These are phyloP conservation scores for Plebejus argus DNA, from an alignment of 2,888 invertebrate species.

Conservation along the genomic window DNA sequence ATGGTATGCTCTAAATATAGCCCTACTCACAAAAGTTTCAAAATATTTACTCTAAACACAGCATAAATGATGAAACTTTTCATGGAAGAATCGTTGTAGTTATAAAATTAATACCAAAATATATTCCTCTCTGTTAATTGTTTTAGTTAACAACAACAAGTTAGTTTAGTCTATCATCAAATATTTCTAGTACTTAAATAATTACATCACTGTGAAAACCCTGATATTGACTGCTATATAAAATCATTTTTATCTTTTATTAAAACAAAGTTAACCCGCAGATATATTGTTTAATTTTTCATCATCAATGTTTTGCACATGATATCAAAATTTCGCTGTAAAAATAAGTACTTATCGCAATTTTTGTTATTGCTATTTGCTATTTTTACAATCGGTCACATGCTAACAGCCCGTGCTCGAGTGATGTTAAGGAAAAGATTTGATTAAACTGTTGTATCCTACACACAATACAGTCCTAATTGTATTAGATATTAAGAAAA, in stretches of 20 bases:
- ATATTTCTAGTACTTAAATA: not conserved
- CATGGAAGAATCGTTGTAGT: not conserved
- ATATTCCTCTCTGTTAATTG: not conserved
- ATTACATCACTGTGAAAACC: conserved; percentile 5
- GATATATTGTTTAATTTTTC: conserved; percentile 13
- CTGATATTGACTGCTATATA: not conserved
- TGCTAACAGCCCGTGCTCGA: not conserved
- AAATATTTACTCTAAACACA: not conserved
- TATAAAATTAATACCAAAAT: not conserved
- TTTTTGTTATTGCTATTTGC: not conserved
- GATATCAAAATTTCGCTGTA: not conserved
- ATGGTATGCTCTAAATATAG: conserved; percentile 23
- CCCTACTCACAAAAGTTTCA: not conserved
- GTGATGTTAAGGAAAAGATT: not conserved
- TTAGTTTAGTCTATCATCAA: not conserved
- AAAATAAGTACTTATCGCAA: not conserved
- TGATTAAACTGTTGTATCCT: no score
- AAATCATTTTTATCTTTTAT: not conserved
- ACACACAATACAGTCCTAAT: not conserved
- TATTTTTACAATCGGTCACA: not conserved
- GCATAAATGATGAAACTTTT: not conserved
- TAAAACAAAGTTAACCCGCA: not conserved
- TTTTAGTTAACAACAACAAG: not conserved
- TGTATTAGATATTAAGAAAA: no score
- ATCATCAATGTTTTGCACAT: conserved; percentile 8